These are phyloP conservation scores for Ranitomeya variabilis DNA, from an alignment of 2,113 vertebrate species.

Conservation along the genomic window DNA sequence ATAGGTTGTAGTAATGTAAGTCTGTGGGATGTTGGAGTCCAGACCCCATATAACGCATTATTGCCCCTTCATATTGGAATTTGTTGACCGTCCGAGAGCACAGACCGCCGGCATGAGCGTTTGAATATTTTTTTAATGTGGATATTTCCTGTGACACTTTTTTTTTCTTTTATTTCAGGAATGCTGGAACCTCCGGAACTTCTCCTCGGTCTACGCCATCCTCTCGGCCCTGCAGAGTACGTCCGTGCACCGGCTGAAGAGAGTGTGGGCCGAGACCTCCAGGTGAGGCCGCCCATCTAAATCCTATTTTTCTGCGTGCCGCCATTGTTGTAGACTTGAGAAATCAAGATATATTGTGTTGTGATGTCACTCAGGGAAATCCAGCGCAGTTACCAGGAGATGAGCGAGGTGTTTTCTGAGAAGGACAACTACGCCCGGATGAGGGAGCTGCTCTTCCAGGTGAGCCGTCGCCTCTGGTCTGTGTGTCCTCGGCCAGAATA, in stretches of 20 bases:
- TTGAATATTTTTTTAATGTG: too few species aligned
- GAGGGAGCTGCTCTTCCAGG: conserved; percentile 78
- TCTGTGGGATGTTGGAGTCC: too few species aligned
- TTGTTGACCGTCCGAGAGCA: too few species aligned
- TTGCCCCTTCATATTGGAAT: too few species aligned
- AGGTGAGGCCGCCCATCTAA: conserved; percentile 69
- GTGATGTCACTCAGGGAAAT: conserved; percentile 70
- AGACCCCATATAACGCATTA: too few species aligned
- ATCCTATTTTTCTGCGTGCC: background rate
- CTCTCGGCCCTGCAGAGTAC: conserved; percentile 87
- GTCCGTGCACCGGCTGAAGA: conserved; percentile 84
- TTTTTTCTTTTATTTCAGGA: conserved; percentile 68
- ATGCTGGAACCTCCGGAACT: conserved; percentile 83
- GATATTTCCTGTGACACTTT: too few species aligned
- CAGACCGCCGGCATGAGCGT: too few species aligned
- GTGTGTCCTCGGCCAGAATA: background rate
- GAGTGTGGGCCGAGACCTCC: conserved; percentile 85
- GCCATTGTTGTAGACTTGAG: too few species aligned
- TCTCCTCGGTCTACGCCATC: conserved; percentile 87
- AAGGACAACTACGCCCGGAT: conserved; percentile 89
- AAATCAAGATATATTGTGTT: background rate
- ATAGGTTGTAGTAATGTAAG: too few species aligned
- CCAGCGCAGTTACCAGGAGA: conserved; percentile 77
- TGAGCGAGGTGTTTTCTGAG: conserved; percentile 84
- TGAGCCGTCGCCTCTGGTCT: background rate